Percentiles rank a stretch among this genome's conserved stretches.
Evolutionary conservation across 2,888 invertebrate genomes (phyloP).

Genomic region (Hoplodrina blanda): DNA sequence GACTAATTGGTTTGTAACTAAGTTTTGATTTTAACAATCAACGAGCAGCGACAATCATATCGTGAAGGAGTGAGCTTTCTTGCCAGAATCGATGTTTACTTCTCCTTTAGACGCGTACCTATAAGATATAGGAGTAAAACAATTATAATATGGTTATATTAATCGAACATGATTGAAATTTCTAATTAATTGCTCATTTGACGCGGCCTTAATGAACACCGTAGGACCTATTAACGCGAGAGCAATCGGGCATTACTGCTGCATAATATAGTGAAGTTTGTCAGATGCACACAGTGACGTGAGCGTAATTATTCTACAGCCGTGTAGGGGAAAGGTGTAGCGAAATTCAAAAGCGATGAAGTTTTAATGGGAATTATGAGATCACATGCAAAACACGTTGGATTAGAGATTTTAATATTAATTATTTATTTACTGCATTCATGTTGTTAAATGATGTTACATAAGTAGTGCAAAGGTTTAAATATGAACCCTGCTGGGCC

Average conservation of each 20-base stretch:
- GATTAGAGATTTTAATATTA: no score
- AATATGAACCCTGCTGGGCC: no score
- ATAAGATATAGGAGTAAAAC: neutral
- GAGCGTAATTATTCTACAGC: slow-evolving; percentile 14
- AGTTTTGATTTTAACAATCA: no score
- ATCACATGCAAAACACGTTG: no score
- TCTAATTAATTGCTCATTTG: slow-evolving; percentile 50
- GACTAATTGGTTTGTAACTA: no score
- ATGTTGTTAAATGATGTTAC: no score
- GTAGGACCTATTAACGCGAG: slow-evolving; percentile 37
- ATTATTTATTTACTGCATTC: no score
- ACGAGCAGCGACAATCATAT: no score
- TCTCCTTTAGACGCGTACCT: neutral
- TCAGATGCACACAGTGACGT: slow-evolving; percentile 6
- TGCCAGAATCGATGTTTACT: neutral
- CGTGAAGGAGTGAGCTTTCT: neutral
- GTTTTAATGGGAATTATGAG: neutral
- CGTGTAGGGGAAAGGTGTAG: neutral
- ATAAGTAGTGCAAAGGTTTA: no score
- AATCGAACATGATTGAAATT: slow-evolving; percentile 45
- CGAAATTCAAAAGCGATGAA: neutral
- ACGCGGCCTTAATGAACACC: slow-evolving; percentile 40
- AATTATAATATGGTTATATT: slow-evolving; percentile 8
- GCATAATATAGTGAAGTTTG: slow-evolving; percentile 32
- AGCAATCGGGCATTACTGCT: slow-evolving; percentile 36